Evolutionary conservation across 2,797 vertebrate species (phyloP).

Genomic region (Erithacus rubecula): DNA sequence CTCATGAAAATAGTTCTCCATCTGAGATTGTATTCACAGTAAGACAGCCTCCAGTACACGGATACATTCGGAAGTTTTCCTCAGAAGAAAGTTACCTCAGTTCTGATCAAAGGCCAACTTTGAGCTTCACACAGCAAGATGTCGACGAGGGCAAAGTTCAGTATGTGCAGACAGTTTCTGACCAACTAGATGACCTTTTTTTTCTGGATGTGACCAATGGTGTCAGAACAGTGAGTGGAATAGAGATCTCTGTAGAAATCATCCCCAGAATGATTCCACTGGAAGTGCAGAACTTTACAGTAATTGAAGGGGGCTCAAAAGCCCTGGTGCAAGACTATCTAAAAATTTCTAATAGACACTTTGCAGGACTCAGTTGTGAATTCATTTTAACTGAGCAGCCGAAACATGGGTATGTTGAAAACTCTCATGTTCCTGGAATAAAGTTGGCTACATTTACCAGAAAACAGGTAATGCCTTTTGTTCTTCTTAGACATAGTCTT

Average conservation of each 20-base stretch:
- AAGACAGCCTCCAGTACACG: conserved; percentile 76
- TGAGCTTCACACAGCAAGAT: conserved; percentile 85
- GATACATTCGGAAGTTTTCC: conserved; percentile 81
- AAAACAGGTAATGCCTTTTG: conserved; percentile 81
- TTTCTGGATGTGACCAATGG: conserved; percentile 82
- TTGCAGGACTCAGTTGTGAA: conserved; percentile 83
- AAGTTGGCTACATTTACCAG: conserved; percentile 83
- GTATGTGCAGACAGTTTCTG: conserved; percentile 81
- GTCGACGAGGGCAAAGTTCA: conserved; percentile 82
- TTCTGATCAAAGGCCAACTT: conserved; percentile 72
- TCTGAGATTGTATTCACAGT: conserved; percentile 84
- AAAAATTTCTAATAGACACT: conserved; percentile 82
- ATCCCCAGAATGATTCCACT: conserved; percentile 85
- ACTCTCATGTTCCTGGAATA: conserved; percentile 78
- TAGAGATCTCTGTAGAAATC: conserved; percentile 82
- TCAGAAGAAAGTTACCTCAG: conserved; percentile 71
- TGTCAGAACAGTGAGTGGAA: conserved; percentile 74
- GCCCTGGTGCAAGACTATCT: conserved; percentile 81
- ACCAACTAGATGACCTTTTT: conserved; percentile 78
- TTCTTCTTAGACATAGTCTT: neutral
- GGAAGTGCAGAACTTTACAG: conserved; percentile 83
- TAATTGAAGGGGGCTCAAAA: conserved; percentile 84
- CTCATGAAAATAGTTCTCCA: conserved; percentile 84
- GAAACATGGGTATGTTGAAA: conserved; percentile 83
- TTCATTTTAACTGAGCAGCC: conserved; percentile 82